phyloP scores from a whole-genome alignment of 2,797 vertebrate genomes.

The Tinamus major region DNA sequence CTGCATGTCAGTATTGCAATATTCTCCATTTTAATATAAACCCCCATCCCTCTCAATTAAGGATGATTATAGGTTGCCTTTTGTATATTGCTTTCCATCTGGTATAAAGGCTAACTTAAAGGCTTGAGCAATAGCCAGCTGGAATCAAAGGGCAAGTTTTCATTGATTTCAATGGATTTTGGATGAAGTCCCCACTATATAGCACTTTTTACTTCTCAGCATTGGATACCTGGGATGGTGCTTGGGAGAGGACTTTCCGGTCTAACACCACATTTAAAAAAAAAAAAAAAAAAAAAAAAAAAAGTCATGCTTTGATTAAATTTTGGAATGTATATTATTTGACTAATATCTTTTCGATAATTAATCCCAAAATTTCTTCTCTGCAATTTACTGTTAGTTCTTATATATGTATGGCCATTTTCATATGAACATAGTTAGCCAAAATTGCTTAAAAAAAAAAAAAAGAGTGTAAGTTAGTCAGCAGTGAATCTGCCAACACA shows the following conservation, averaged over 20 bases:
- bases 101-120: neutral
- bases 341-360: constrained; percentile 25
- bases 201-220: neutral
- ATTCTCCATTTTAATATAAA: neutral
- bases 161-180: neutral
- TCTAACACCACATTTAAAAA: neutral
- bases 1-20: neutral
- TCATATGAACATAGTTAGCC: constrained; percentile 47
- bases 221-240: neutral
- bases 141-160: neutral
- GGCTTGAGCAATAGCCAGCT: neutral
- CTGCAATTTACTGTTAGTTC: constrained; percentile 5
- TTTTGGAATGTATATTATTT: neutral
- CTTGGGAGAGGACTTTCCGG: neutral
- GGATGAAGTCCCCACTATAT: neutral
- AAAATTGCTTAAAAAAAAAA: constrained; percentile 22
- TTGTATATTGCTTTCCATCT: neutral
- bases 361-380: constrained; percentile 55
- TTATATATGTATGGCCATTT: neutral
- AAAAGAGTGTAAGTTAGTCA: constrained; percentile 4
- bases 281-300: neutral
- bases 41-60: neutral
- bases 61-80: neutral
- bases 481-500: constrained; percentile 61
- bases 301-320: neutral